Conservation (phyloP, 2,888 invertebrate genomes). For the Papilio demoleus region DNA sequence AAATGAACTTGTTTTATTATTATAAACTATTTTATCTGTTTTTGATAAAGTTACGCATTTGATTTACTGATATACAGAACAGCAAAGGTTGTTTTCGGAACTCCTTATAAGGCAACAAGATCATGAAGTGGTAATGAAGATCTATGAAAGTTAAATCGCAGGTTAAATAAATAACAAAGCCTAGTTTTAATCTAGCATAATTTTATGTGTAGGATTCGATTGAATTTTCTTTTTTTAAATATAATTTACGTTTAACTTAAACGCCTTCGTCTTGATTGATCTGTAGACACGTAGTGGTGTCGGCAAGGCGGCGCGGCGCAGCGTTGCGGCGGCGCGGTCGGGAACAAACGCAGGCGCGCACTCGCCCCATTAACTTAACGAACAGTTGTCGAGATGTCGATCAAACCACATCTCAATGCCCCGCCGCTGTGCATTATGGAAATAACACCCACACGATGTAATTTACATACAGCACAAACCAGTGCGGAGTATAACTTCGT, state of each 20-base stretch:
- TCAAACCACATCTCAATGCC: constrained; percentile 78
- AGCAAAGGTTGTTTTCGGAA: too few species aligned
- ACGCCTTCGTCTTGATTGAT: constrained; percentile 47
- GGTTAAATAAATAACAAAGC: neutral
- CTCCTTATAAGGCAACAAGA: too few species aligned
- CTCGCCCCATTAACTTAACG: constrained; percentile 81
- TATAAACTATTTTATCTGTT: neutral
- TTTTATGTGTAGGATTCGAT: neutral
- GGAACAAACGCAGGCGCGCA: constrained; percentile 67
- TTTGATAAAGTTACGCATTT: neutral
- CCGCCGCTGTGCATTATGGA: constrained; percentile 70
- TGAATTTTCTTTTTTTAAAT: constrained; percentile 19
- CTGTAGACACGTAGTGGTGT: constrained; percentile 55
- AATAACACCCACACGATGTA: constrained; percentile 74
- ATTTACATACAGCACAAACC: constrained; percentile 61
- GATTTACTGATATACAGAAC: too few species aligned
- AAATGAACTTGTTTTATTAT: neutral
- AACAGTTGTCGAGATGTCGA: constrained; percentile 82
- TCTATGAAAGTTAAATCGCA: too few species aligned
- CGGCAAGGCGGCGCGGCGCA: too few species aligned
- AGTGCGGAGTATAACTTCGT: constrained; percentile 53
- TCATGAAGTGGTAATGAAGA: too few species aligned
- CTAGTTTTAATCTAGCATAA: neutral
- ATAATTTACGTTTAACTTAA: constrained; percentile 59
- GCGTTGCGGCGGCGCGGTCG: constrained; percentile 52